Evolutionary conservation across 37 sponge, comb jelly and placozoan species (phyloP).

Genomic region (Diacarnus erythraeanus): DNA sequence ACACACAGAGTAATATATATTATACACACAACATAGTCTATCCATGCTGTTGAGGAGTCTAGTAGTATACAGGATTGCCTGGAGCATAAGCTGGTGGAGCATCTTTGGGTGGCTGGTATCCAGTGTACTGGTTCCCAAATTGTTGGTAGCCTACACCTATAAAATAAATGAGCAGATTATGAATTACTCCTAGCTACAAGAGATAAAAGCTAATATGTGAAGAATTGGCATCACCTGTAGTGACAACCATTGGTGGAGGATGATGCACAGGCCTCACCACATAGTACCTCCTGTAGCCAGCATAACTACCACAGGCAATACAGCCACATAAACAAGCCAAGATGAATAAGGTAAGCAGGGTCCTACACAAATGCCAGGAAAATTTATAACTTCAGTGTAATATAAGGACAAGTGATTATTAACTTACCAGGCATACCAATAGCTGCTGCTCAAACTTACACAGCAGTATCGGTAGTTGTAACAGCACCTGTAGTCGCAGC

Average conservation of each 20-base stretch:
- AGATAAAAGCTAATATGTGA: not conserved
- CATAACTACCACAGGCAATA: conserved; percentile 37
- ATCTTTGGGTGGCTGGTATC: not conserved
- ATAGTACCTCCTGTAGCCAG: conserved; percentile 30
- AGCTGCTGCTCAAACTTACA: not conserved
- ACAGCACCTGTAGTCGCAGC: conserved; percentile 39
- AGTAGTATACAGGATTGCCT: not conserved
- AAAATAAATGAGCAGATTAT: too few species aligned
- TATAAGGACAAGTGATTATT: not conserved
- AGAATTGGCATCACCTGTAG: conserved; percentile 5
- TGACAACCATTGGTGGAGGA: conserved; percentile 5
- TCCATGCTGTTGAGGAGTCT: too few species aligned
- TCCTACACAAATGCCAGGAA: conserved; percentile 1
- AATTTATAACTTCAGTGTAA: not conserved
- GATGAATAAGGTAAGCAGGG: conserved; percentile 11
- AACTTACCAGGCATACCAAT: conserved; percentile 72
- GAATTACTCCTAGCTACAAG: not conserved
- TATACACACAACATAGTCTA: not conserved
- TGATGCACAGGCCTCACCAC: not conserved
- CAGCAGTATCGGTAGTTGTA: conserved; percentile 17
- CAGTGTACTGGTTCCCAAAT: not conserved
- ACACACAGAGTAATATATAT: not conserved
- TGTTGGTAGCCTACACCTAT: not conserved
- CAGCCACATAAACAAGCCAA: conserved; percentile 51
- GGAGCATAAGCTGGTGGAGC: conserved; percentile 32